Conservation (phyloP, 2,888 invertebrate genomes). For the Heteromyza rotundicornis region DNA sequence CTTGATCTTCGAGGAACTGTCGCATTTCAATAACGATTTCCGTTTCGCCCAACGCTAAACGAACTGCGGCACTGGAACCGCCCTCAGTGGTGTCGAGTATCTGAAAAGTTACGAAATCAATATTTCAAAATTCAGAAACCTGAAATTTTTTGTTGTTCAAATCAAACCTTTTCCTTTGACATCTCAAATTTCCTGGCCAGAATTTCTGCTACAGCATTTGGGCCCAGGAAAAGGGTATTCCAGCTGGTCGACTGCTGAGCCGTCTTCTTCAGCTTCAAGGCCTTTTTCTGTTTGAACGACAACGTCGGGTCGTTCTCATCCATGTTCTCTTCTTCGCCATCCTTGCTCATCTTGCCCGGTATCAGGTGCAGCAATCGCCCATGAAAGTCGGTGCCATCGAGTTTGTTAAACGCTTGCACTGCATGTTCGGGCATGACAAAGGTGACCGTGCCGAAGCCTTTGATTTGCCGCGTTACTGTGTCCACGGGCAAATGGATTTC, state of each 20-base stretch:
- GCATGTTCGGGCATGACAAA: constrained; percentile 97
- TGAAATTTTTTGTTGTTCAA: not conserved
- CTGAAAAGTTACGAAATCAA: constrained; percentile 38
- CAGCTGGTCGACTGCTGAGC: constrained; percentile 88
- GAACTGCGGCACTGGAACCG: constrained; percentile 84
- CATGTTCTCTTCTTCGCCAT: constrained; percentile 64
- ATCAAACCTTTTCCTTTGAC: constrained; percentile 85
- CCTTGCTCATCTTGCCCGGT: constrained; percentile 72
- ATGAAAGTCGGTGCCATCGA: constrained; percentile 91
- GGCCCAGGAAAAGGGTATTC: constrained; percentile 94
- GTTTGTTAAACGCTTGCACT: constrained; percentile 80
- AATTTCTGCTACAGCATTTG: constrained; percentile 91
- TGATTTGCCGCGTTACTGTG: constrained; percentile 76
- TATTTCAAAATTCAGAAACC: not conserved
- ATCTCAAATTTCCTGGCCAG: constrained; percentile 84
- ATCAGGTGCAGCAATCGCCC: constrained; percentile 93
- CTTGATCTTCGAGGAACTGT: constrained; percentile 84
- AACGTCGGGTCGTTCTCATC: constrained; percentile 69
- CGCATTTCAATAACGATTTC: constrained; percentile 90
- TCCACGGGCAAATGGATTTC: constrained; percentile 93
- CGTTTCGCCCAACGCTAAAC: constrained; percentile 95
- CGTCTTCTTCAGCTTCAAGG: constrained; percentile 74
- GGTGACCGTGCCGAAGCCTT: constrained; percentile 90
- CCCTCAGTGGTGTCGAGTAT: constrained; percentile 61
- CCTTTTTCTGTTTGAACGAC: constrained; percentile 84